These are phyloP conservation scores for Oryzias melastigma DNA, from an alignment of 2,113 vertebrate species.

Conservation along the genomic window DNA sequence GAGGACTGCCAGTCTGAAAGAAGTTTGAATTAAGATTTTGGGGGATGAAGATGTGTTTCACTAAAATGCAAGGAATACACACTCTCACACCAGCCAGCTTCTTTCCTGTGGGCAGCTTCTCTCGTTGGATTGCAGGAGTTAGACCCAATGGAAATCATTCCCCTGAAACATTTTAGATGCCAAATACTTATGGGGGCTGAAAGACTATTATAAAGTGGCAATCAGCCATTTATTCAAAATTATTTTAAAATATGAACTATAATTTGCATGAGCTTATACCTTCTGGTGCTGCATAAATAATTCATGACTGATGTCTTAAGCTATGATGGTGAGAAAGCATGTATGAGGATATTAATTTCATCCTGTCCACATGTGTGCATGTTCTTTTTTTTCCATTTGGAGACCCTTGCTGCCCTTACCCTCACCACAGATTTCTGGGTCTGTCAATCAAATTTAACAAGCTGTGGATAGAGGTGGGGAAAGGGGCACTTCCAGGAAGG, in stretches of 20 bases:
- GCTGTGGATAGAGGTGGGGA: conserved; percentile 22
- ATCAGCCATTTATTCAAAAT: conserved; percentile 18
- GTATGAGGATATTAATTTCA: conserved; percentile 32
- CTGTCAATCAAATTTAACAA: conserved; percentile 69
- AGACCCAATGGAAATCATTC: conserved; percentile 12
- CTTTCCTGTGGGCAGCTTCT: conserved; percentile 7
- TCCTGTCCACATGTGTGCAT: conserved; percentile 28
- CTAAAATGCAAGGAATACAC: background rate
- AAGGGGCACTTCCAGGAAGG: background rate
- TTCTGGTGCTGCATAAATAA: conserved; percentile 28
- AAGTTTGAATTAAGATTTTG: conserved; percentile 21
- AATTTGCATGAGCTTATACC: conserved; percentile 14
- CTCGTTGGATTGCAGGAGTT: conserved; percentile 6
- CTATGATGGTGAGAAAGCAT: conserved; percentile 3
- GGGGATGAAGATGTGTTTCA: conserved; percentile 6
- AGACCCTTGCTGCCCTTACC: conserved; percentile 34
- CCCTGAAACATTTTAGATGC: conserved; percentile 3
- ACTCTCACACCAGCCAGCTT: conserved; percentile 10
- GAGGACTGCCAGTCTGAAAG: conserved; percentile 11
- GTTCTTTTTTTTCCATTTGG: conserved; percentile 36
- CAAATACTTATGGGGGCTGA: conserved; percentile 28
- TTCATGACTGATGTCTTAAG: conserved; percentile 31
- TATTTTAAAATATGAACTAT: conserved; percentile 10
- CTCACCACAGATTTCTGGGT: conserved; percentile 41
- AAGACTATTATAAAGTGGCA: conserved; percentile 28